Conservation (phyloP, 2,888 invertebrate genomes). For the Muscina levida region DNA sequence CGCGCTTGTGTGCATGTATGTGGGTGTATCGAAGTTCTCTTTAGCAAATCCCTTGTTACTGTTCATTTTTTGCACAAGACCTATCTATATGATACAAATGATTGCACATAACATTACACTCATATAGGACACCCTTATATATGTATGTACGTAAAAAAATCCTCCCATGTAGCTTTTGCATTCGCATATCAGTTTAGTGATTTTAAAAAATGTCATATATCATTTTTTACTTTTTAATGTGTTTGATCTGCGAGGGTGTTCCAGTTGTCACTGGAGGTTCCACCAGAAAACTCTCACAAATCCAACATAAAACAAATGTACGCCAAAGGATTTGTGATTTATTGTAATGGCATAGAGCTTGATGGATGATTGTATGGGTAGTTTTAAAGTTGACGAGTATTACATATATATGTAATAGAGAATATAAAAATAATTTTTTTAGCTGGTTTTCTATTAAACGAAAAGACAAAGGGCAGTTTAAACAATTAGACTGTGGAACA, state of each 20-base stretch:
- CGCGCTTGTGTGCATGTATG: slow-evolving; percentile 78
- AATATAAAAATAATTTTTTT: too few relatives aligned
- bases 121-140: too few relatives aligned
- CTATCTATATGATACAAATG: too few relatives aligned
- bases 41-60: slow-evolving; percentile 65
- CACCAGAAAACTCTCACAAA: neutral
- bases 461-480: too few relatives aligned
- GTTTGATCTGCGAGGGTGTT: neutral
- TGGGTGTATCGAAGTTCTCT: slow-evolving; percentile 74
- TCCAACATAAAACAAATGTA: neutral
- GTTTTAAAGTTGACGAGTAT: too few relatives aligned
- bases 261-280: neutral
- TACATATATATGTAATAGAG: too few relatives aligned
- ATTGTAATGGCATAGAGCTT: neutral
- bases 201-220: neutral
- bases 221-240: neutral
- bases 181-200: neutral
- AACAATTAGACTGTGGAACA: too few relatives aligned
- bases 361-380: neutral
- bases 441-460: too few relatives aligned
- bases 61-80: too few relatives aligned
- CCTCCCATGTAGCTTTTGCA: neutral
- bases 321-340: slow-evolving; percentile 1
- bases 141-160: too few relatives aligned
- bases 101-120: too few relatives aligned